phyloP scores from a whole-genome alignment of 2,888 invertebrate species.

The Cepaea hortensis region DNA sequence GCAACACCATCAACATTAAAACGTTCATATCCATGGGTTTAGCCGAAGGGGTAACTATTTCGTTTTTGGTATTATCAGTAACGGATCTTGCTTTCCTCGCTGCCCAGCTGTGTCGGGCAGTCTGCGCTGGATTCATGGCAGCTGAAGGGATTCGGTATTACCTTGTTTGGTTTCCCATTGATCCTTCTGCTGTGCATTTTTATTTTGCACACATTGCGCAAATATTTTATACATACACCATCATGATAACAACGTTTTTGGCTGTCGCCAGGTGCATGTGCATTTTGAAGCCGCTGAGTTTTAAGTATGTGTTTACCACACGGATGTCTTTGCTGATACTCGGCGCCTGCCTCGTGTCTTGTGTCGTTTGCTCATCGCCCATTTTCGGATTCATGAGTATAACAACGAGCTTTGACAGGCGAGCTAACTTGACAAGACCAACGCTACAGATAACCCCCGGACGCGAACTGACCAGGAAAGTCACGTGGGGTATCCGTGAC shows the following conservation, averaged over 20 bases:
- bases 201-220: not conserved
- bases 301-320: not conserved
- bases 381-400: constrained; percentile 17
- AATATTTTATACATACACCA: constrained; percentile 1
- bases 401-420: not conserved
- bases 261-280: constrained; percentile 29
- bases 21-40: constrained; percentile 12
- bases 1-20: constrained; percentile 19
- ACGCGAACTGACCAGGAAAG: constrained; percentile 11
- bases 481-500: not conserved
- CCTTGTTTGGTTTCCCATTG: constrained; percentile 8
- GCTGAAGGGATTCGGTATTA: not conserved
- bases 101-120: not conserved
- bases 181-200: not conserved
- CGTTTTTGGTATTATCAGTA: constrained; percentile 10
- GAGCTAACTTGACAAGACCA: not conserved
- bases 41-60: constrained; percentile 13
- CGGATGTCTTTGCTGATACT: not conserved
- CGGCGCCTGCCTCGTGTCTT: not conserved
- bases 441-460: not conserved
- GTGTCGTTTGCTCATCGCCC: not conserved
- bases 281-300: constrained; percentile 11
- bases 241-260: constrained; percentile 17
- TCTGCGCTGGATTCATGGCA: not conserved
- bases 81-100: not conserved